Conservation (phyloP, 2,113 vertebrate species). For the Thunnus thynnus region DNA sequence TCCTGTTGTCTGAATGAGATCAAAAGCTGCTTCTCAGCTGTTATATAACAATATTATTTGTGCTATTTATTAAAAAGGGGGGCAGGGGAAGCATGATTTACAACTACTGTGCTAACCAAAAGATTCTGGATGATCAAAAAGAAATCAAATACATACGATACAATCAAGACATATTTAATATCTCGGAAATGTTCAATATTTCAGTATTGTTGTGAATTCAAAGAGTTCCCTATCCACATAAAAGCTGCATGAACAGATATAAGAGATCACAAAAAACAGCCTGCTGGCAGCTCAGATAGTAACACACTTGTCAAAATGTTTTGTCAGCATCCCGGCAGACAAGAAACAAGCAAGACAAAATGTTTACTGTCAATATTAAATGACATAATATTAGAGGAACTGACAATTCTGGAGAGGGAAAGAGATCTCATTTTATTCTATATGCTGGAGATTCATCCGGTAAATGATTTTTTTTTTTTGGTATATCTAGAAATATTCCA, state of each 20-base stretch:
- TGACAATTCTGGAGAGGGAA: not conserved
- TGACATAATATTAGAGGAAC: constrained; percentile 35
- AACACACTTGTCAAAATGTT: constrained; percentile 50
- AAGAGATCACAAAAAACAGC: constrained; percentile 22
- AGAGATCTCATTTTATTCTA: not conserved
- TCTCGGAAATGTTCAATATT: constrained; percentile 4
- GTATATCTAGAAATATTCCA: constrained; percentile 7
- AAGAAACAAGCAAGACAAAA: constrained; percentile 11
- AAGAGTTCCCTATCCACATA: not conserved
- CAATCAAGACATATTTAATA: not conserved
- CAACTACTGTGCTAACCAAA: not conserved
- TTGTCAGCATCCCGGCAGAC: constrained; percentile 22
- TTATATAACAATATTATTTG: not conserved
- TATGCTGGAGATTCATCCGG: not conserved
- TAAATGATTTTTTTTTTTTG: not conserved
- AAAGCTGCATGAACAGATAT: constrained; percentile 20
- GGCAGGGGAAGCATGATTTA: not conserved
- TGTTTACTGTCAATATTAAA: constrained; percentile 43
- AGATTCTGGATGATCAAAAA: too few relatives aligned
- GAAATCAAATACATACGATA: not conserved
- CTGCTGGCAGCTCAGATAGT: not conserved
- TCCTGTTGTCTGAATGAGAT: not conserved
- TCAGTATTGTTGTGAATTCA: not conserved
- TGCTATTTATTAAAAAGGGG: not conserved
- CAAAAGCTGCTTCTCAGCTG: not conserved